These are phyloP conservation scores for Telmatochromis sp. DNA, from an alignment of 2,113 vertebrate genomes.

Conservation along the genomic window DNA sequence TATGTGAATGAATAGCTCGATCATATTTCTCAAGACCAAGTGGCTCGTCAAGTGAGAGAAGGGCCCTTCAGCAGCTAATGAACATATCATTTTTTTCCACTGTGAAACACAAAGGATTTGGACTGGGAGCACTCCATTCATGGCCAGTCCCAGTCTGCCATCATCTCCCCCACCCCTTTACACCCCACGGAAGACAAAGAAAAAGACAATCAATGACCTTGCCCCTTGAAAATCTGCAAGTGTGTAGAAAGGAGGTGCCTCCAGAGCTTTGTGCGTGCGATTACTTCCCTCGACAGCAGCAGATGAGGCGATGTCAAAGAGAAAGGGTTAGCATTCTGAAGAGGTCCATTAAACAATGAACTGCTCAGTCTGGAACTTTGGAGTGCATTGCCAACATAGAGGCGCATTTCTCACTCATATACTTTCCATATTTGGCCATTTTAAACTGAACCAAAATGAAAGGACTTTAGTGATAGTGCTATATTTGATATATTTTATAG, in stretches of 20 bases:
- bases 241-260: background rate
- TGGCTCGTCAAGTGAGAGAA: background rate
- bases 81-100: background rate
- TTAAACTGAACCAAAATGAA: background rate
- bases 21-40: constrained; percentile 21
- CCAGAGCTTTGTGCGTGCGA: background rate
- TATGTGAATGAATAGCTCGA: constrained; percentile 7
- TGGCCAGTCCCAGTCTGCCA: background rate
- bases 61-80: background rate
- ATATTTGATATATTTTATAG: background rate
- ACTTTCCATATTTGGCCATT: background rate
- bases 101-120: background rate
- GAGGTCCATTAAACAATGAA: background rate
- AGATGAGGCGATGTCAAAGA: background rate
- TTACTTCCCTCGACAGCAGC: background rate
- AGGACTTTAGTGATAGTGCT: background rate
- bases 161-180: background rate
- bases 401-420: background rate
- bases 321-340: background rate
- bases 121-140: constrained; percentile 2
- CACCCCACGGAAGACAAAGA: constrained; percentile 4
- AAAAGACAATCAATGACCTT: constrained; percentile 13
- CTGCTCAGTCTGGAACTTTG: background rate
- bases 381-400: background rate
- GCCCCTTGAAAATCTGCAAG: background rate